Evolutionary conservation across 1,140 invertebrate genomes (phyloP).

Genomic region (Anastrepha obliqua): DNA sequence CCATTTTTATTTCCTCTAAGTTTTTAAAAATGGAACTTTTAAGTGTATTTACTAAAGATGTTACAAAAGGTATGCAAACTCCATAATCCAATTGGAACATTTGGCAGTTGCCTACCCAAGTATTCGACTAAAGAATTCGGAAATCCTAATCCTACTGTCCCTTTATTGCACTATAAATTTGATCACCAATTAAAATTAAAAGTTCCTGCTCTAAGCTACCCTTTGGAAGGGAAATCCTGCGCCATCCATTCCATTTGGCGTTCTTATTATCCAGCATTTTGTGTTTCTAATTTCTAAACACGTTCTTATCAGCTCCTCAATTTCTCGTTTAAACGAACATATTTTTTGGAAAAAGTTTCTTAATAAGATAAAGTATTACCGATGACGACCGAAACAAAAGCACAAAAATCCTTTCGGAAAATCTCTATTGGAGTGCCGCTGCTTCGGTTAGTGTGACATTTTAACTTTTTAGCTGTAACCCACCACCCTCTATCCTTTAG

Average conservation of each 20-base stretch:
- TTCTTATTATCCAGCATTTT: not conserved
- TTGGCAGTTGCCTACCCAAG: not conserved
- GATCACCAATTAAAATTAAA: not conserved
- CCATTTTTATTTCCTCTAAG: no score
- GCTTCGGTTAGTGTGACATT: constrained; percentile 21
- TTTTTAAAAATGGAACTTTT: not conserved
- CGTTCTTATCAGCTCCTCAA: constrained; percentile 14
- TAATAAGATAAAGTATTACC: constrained; percentile 26
- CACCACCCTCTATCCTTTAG: not conserved
- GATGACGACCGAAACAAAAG: not conserved
- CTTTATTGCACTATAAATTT: not conserved
- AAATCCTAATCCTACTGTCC: not conserved
- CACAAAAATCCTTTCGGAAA: constrained; percentile 16
- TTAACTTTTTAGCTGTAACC: constrained; percentile 1
- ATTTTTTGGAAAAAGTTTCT: constrained; percentile 12
- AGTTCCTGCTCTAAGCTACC: not conserved
- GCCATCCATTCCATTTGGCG: not conserved
- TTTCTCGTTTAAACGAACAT: not conserved
- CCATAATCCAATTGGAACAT: not conserved
- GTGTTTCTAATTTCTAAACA: constrained; percentile 1
- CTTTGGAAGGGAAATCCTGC: not conserved
- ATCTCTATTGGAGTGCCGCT: constrained; percentile 17
- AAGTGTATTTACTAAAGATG: not conserved
- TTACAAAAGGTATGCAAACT: not conserved
- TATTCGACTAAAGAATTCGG: not conserved